These are phyloP conservation scores for Epizoanthus ramosus DNA, from an alignment of 92 coral and sea anemone genomes.

Conservation along the genomic window DNA sequence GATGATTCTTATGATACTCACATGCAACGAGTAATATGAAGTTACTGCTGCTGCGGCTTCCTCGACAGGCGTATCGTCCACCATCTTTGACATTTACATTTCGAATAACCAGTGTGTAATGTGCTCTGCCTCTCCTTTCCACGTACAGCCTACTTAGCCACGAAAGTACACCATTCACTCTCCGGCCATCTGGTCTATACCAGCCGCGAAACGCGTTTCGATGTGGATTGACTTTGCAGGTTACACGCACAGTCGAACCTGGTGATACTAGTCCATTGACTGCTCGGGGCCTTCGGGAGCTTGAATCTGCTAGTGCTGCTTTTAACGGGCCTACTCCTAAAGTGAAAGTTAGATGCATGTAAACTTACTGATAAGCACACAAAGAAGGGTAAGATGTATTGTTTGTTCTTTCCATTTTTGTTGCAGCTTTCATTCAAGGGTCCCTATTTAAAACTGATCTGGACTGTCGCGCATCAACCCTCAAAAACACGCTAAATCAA, in stretches of 20 bases:
- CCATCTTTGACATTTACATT: background rate
- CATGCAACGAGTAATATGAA: slow-evolving; percentile 10
- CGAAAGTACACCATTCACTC: background rate
- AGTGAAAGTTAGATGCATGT: too few relatives aligned
- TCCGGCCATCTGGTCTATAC: slow-evolving; percentile 8
- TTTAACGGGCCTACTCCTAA: too few relatives aligned
- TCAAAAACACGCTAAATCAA: too few relatives aligned
- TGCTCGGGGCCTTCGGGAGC: background rate
- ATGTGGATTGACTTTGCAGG: background rate
- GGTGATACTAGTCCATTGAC: slow-evolving; percentile 6
- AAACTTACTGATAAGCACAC: too few relatives aligned
- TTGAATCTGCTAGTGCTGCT: background rate
- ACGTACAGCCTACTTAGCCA: slow-evolving; percentile 19
- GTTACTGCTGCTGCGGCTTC: slow-evolving; percentile 4
- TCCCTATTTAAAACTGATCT: too few relatives aligned
- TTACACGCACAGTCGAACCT: slow-evolving; percentile 16
- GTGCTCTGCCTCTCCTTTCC: background rate
- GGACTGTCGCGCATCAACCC: too few relatives aligned
- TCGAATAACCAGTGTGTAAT: slow-evolving; percentile 6
- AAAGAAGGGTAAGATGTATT: too few relatives aligned
- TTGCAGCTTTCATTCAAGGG: too few relatives aligned
- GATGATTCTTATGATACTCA: background rate
- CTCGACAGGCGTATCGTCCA: slow-evolving; percentile 10
- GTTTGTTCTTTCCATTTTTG: too few relatives aligned
- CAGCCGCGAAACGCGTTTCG: slow-evolving; percentile 18